These are phyloP conservation scores for Ceratotherium simum DNA, from an alignment of 2,113 vertebrate species.

Conservation along the genomic window DNA sequence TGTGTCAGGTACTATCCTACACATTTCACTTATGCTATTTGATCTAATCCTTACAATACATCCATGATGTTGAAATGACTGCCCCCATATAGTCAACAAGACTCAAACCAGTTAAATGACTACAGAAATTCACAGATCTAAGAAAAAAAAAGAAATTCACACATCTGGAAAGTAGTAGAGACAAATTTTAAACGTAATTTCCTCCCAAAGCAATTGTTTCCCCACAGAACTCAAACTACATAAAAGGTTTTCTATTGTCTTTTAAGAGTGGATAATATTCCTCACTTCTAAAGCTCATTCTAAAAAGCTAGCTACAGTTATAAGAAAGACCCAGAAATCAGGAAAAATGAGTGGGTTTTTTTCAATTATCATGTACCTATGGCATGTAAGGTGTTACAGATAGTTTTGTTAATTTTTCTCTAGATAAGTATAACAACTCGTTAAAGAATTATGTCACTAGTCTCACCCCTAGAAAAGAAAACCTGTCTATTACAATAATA, in stretches of 20 bases:
- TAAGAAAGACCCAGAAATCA: slow-evolving; percentile 35
- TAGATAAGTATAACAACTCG: slow-evolving; percentile 50
- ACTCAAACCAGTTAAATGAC: not conserved
- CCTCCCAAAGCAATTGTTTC: not conserved
- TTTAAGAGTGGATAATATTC: not conserved
- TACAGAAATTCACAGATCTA: not conserved
- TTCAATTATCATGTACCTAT: not conserved
- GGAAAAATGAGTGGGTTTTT: not conserved
- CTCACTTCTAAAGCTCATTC: not conserved
- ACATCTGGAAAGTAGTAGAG: not conserved
- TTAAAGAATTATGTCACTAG: slow-evolving; percentile 59
- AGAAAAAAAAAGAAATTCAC: not conserved
- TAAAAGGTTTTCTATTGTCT: not conserved
- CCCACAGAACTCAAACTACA: not conserved
- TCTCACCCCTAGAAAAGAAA: slow-evolving; percentile 57
- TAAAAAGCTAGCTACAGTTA: slow-evolving; percentile 44
- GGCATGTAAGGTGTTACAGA: not conserved
- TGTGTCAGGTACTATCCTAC: not conserved
- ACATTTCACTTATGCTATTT: not conserved
- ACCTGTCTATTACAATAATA: slow-evolving; percentile 48
- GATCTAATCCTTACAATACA: not conserved
- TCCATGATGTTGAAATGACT: not conserved
- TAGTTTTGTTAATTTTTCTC: slow-evolving; percentile 54
- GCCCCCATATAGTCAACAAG: not conserved
- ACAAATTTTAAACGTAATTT: slow-evolving; percentile 28